A percentile compares a stretch with the other conserved stretches of the same genome.
Evolutionary conservation across 1,140 invertebrate species (phyloP).

Genomic region (Drosophila repletoides): DNA sequence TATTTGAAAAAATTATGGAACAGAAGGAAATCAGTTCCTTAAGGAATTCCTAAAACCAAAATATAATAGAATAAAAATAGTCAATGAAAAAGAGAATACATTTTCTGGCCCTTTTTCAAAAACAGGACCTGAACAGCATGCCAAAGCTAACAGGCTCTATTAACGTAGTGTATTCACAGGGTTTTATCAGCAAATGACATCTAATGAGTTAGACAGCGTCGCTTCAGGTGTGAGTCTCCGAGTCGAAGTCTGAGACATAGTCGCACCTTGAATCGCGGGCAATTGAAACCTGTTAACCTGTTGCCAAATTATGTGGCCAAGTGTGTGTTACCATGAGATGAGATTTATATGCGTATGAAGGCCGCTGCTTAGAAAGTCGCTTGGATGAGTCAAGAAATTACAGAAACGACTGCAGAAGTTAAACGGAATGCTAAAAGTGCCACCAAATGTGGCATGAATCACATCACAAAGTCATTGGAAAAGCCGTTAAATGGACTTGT

Average conservation of each 20-base stretch:
- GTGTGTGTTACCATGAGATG: constrained; percentile 6
- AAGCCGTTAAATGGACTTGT: constrained; percentile 27
- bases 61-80: too few species aligned
- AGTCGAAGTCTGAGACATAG: constrained; percentile 1
- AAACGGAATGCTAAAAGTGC: constrained; percentile 34
- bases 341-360: constrained; percentile 53
- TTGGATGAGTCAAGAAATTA: constrained; percentile 52
- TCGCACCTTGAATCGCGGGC: constrained; percentile 52
- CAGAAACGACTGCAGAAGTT: constrained; percentile 22
- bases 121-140: too few species aligned
- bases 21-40: too few species aligned
- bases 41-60: too few species aligned
- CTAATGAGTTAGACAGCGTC: constrained; percentile 68
- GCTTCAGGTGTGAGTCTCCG: constrained; percentile 40
- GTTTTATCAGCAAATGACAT: constrained; percentile 74
- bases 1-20: too few species aligned
- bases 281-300: constrained; percentile 71
- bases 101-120: too few species aligned
- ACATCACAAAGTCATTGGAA: constrained; percentile 20
- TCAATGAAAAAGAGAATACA: too few species aligned
- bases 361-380: constrained; percentile 54
- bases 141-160: background rate
- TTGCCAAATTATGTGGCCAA: constrained; percentile 64
- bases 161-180: constrained; percentile 21
- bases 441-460: constrained; percentile 51